These are phyloP conservation scores for Luidia sarsii DNA, from an alignment of 53 echinoderm and acorn worm genomes.

Conservation along the genomic window DNA sequence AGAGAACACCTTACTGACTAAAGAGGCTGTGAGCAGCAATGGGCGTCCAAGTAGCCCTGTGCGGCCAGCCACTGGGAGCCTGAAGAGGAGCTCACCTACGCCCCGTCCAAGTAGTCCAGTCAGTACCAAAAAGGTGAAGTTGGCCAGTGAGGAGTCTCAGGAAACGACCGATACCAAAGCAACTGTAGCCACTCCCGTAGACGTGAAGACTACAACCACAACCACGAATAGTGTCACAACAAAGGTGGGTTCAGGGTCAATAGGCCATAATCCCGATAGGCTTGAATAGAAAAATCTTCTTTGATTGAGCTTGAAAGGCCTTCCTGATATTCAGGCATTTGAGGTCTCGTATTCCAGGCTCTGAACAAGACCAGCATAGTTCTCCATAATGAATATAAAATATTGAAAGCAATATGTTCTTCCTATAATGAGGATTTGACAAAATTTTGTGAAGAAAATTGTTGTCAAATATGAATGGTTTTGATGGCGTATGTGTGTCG, in stretches of 20 bases:
- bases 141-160: conserved; percentile 29
- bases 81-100: conserved; percentile 11
- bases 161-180: conserved; percentile 63
- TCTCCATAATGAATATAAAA: too few relatives aligned
- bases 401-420: too few relatives aligned
- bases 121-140: conserved; percentile 40
- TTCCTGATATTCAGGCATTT: too few relatives aligned
- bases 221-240: conserved; percentile 48
- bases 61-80: conserved; percentile 42
- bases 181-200: conserved; percentile 52
- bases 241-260: conserved; percentile 76
- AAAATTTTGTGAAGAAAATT: too few relatives aligned
- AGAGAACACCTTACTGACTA: conserved; percentile 69
- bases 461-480: too few relatives aligned
- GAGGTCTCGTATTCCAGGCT: too few relatives aligned
- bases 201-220: conserved; percentile 47
- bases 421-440: too few relatives aligned
- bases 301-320: too few relatives aligned
- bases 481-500: too few relatives aligned
- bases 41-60: conserved; percentile 67
- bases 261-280: too few relatives aligned
- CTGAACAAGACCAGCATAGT: too few relatives aligned
- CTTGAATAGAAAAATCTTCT: too few relatives aligned
- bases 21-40: conserved; percentile 62
- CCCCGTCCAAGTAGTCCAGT: conserved; percentile 52